Conservation (phyloP, 2,113 vertebrate species). For the Corythornis cristatus region DNA sequence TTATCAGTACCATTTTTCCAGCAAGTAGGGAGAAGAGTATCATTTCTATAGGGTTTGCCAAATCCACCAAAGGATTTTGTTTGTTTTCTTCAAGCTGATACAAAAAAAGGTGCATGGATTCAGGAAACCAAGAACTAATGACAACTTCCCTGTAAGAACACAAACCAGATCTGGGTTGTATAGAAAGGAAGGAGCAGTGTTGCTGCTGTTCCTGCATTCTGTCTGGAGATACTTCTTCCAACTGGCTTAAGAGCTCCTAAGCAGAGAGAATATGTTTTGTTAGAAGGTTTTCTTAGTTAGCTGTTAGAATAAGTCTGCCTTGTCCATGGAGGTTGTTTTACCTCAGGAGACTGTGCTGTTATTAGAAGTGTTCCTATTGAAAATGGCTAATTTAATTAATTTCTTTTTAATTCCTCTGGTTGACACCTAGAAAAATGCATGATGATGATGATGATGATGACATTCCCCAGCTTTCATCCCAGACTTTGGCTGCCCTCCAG, state of each 20-base stretch:
- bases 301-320: background rate
- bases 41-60: background rate
- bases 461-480: slow-evolving; percentile 83
- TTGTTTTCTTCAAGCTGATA: background rate
- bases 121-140: background rate
- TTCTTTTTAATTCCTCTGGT: background rate
- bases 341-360: background rate
- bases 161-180: background rate
- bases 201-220: background rate
- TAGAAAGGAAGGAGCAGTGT: background rate
- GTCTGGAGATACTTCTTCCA: background rate
- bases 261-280: background rate
- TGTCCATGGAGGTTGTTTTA: background rate
- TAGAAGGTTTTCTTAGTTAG: background rate
- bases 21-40: background rate
- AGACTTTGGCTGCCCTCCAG: slow-evolving; percentile 87
- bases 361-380: background rate
- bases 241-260: background rate
- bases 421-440: slow-evolving; percentile 76
- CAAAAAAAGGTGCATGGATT: background rate
- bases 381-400: background rate
- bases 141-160: background rate
- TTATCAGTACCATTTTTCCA: background rate
- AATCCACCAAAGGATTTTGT: background rate
- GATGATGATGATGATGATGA: slow-evolving; percentile 82